A percentile compares a stretch with the other conserved stretches of the same genome.
These are phyloP conservation scores for Adrianichthys oophorus DNA, from an alignment of 2,797 vertebrate species.

Conservation along the genomic window DNA sequence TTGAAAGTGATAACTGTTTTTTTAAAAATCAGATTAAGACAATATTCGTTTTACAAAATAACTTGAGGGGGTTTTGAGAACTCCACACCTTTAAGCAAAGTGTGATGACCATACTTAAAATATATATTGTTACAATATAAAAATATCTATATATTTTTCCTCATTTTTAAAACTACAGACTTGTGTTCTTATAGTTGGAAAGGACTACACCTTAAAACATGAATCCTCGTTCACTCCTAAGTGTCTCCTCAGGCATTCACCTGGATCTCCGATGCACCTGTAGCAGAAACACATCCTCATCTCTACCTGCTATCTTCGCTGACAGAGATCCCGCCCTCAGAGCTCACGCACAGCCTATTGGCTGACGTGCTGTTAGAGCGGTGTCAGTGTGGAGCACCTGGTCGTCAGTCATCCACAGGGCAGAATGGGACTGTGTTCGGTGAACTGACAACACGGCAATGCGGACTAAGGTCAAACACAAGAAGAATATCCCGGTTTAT, in stretches of 20 bases:
- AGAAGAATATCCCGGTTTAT: constrained; percentile 60
- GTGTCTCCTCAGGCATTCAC: constrained; percentile 3
- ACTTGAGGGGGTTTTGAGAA: constrained; percentile 36
- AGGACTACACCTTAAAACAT: too few relatives aligned
- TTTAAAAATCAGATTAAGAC: constrained; percentile 73
- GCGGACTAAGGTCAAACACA: constrained; percentile 71
- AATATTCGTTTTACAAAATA: constrained; percentile 78
- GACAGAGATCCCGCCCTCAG: constrained; percentile 66
- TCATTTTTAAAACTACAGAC: too few relatives aligned
- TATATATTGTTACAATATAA: too few relatives aligned
- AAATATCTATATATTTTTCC: too few relatives aligned
- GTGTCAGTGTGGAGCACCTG: constrained; percentile 77
- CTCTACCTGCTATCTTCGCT: constrained; percentile 67
- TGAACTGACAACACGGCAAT: constrained; percentile 61
- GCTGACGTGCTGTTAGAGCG: constrained; percentile 50
- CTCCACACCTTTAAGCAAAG: constrained; percentile 49
- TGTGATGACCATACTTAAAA: constrained; percentile 47
- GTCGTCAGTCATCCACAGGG: constrained; percentile 70
- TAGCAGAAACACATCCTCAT: constrained; percentile 47
- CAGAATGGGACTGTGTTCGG: constrained; percentile 48
- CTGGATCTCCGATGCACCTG: constrained; percentile 68
- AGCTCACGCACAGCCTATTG: constrained; percentile 62
- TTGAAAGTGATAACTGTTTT: constrained; percentile 29
- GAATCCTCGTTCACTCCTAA: background rate
- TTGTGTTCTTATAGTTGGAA: too few relatives aligned